phyloP scores from a whole-genome alignment of 23 tunicate genomes.

The Styela clava region DNA sequence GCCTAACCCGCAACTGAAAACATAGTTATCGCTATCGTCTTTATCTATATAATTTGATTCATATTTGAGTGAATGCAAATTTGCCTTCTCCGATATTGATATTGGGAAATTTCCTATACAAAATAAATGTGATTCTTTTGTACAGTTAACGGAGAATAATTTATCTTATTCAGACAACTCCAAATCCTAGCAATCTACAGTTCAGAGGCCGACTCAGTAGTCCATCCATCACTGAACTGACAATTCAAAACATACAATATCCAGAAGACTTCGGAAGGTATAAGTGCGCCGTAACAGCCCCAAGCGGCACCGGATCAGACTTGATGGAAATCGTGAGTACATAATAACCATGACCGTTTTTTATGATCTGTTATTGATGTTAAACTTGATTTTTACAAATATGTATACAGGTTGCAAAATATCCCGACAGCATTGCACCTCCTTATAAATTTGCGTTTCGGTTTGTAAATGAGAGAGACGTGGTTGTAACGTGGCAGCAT shows the following conservation, averaged over 20 bases:
- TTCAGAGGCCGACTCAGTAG: background rate
- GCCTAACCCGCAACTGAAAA: no score
- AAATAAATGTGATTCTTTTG: no score
- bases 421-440: background rate
- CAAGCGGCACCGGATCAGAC: background rate
- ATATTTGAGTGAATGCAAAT: no score
- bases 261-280: slow-evolving; percentile 24
- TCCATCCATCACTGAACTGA: background rate
- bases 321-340: background rate
- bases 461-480: background rate
- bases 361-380: no score
- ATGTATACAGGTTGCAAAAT: slow-evolving; percentile 5
- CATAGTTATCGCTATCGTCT: no score
- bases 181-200: background rate
- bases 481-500: slow-evolving; percentile 21
- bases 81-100: no score
- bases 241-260: background rate
- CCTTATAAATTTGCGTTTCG: background rate
- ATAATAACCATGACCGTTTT: no score
- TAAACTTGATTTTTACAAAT: background rate
- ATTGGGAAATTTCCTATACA: no score
- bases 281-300: slow-evolving; percentile 1
- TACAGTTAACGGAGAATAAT: no score
- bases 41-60: no score
- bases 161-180: slow-evolving; percentile 22